A percentile compares a stretch with the other conserved stretches of the same genome.
Evolutionary conservation across 2,797 vertebrate species (phyloP).

Genomic region (Cynopterus sphinx): DNA sequence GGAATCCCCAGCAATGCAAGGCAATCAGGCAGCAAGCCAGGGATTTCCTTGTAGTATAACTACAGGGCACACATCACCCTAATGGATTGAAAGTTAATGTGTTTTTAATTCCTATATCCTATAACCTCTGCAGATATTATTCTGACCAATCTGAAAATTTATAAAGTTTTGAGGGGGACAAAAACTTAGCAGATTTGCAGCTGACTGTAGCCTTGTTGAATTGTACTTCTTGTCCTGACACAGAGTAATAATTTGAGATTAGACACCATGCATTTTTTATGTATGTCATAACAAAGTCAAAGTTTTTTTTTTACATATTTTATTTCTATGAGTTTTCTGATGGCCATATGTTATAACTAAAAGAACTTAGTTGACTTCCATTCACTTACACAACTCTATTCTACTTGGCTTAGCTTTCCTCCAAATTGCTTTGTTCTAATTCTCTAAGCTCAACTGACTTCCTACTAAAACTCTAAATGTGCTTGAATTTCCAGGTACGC

Average conservation of each 20-base stretch:
- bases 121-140: neutral
- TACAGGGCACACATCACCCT: neutral
- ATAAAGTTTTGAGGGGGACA: neutral
- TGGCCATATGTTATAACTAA: neutral
- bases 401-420: neutral
- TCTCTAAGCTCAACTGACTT: neutral
- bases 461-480: neutral
- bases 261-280: neutral
- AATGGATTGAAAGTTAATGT: constrained; percentile 40
- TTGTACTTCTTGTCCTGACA: neutral
- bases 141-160: neutral
- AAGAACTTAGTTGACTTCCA: neutral
- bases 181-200: neutral
- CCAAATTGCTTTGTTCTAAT: neutral
- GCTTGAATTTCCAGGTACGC: neutral
- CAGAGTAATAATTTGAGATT: neutral
- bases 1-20: neutral
- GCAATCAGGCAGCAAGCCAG: constrained; percentile 15
- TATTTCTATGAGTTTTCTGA: neutral
- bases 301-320: neutral
- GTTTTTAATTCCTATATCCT: constrained; percentile 13
- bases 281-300: neutral
- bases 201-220: neutral
- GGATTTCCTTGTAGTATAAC: neutral
- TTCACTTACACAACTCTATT: neutral